Evolutionary conservation across 2,888 invertebrate genomes (phyloP), one percentile per base, ranked within the genome.

Genomic region (Aspidiotus destructor): DNA sequence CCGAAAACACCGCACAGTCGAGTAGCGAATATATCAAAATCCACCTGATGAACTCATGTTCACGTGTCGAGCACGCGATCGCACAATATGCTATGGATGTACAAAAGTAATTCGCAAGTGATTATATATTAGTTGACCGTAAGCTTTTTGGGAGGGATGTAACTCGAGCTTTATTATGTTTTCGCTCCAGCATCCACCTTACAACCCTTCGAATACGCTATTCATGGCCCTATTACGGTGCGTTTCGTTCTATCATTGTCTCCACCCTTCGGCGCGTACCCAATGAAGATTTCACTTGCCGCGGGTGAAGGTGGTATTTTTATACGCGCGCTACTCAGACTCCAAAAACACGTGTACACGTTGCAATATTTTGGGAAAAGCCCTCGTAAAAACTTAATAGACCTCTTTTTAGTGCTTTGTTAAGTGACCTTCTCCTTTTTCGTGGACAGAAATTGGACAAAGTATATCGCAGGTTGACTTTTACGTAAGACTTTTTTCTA

Each of bases 31-130:
- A n/a, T 48, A 3, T 48, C 48, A n/a, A 48, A 48, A 48, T 48
- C 48, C 10, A 48, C 48, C 48, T 48, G 48, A 48, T n/a, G 28
- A 28, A 28, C 28, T n/a, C 11, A 48, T 13, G n/a, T 48, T 48
- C 48, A n/a, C n/a, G n/a, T 48, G 11, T 48, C 48, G 48, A 48
- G 48, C 48, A 48, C 48, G 48, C 48, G 48, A 11, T 48, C 48
- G 48, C 10, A 48, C n/a, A n/a, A 48, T n/a, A 28, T 63, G 54
- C 54, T 54, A 63, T 54, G 54, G 63, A 54, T 63, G 63, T 63
- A 63, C 54, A 54, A 63, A 53, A 41, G 63, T 48, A 63, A 63
- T 63, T 63, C 63, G 54, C 63, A 63, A 63, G 63, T 63, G 63
- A 63, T 63, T 63, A 63, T 63, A 63, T 63, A 63, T 53, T 63